Evolutionary conservation across 2,113 vertebrate species (phyloP), one percentile per base, ranked within the genome.

Genomic region (Megaptera novaeangliae): DNA sequence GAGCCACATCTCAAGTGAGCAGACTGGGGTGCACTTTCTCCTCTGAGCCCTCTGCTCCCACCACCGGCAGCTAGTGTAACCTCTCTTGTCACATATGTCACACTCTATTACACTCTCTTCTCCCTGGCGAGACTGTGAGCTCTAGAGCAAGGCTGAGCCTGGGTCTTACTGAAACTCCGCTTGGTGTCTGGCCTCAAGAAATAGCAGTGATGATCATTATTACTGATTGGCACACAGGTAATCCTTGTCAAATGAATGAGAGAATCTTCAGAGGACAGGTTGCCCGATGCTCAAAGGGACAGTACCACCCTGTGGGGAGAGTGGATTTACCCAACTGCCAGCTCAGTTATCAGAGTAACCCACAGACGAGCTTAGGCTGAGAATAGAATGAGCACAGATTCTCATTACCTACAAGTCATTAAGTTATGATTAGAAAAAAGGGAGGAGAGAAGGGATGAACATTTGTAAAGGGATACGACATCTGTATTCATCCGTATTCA

Each of bases 401-500:
- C 83, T 92, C 93, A 81, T 95, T 85, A 97, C 80, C 63, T 84
- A 13, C 29, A 69, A 90, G 92, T 75, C 68, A 90, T 94, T 89
- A 94, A 52, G 55, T 12, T 81, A 31, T 77, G 64, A 92, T 96
- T 95, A 92, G 91, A 74, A 92, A 84, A 94, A 80, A 83, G 13
- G 78, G 68, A 86, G 9, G 27, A 18, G 29, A 49, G 88, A 90
- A 87, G 49, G 84, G 41, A 57, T 3, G 36, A 69, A 17, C 72
- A 88, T 95, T 74, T 96, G 72, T 89, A 74, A 96, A 89, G 71
- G 72, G 72, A 77, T 39, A 21, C 8, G 3, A 64, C 95, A 87
- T 91, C 88, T 94, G 81, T 93, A 94, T 89, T 89, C 68, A 46
- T 86, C 78, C 13, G 9, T 74, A 52, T 59, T 66, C 46, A 94